phyloP scores from a whole-genome alignment of 2,113 vertebrate genomes.

The Galeopterus variegatus region DNA sequence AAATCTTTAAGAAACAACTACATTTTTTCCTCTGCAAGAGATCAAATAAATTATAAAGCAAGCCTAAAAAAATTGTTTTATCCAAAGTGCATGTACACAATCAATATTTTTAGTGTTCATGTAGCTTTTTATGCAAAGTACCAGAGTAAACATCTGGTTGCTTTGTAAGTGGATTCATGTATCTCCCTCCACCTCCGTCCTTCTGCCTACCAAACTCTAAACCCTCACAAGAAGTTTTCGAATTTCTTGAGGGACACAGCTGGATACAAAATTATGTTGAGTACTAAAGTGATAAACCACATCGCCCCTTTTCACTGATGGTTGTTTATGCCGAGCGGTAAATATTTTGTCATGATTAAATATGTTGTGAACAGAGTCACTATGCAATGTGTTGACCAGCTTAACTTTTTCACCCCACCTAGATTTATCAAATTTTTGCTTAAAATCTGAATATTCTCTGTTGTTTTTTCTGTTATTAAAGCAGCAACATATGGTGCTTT shows the following conservation, averaged over 20 bases:
- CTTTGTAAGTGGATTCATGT: constrained; percentile 72
- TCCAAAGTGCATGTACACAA: constrained; percentile 27
- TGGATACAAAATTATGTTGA: constrained; percentile 83
- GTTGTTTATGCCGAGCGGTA: constrained; percentile 73
- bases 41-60: constrained; percentile 68
- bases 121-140: constrained; percentile 76
- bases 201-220: not conserved
- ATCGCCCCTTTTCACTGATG: constrained; percentile 78
- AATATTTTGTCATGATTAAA: constrained; percentile 77
- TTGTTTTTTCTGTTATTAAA: constrained; percentile 86
- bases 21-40: constrained; percentile 46
- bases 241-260: constrained; percentile 81
- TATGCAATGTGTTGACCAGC: constrained; percentile 51
- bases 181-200: not conserved
- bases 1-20: constrained; percentile 18
- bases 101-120: constrained; percentile 75
- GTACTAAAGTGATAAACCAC: constrained; percentile 76
- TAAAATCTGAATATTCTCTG: constrained; percentile 84
- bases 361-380: constrained; percentile 55
- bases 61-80: constrained; percentile 22
- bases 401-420: constrained; percentile 71
- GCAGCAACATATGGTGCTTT: constrained; percentile 88
- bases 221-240: not conserved
- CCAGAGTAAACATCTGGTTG: constrained; percentile 82
- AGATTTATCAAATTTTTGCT: constrained; percentile 83